phyloP scores from a whole-genome alignment of 2,113 vertebrate genomes.

The Trinectes maculatus region DNA sequence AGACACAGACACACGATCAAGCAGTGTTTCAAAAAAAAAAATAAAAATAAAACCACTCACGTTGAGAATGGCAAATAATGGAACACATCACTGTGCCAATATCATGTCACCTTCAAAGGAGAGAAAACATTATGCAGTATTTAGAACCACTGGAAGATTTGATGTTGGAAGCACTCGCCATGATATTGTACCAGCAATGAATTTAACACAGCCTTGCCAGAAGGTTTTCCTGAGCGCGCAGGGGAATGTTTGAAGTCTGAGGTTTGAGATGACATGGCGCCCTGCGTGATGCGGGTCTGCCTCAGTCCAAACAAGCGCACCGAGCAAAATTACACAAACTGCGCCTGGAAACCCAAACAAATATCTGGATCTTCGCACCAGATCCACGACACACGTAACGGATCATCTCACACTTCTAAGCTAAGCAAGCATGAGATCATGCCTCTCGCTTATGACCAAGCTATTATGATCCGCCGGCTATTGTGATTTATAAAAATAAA shows the following conservation, averaged over 20 bases:
- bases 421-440: constrained; percentile 16
- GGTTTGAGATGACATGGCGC: constrained; percentile 54
- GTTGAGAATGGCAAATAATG: not conserved
- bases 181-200: constrained; percentile 24
- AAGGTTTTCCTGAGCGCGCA: not conserved
- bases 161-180: not conserved
- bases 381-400: constrained; percentile 17
- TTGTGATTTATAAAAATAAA: constrained; percentile 56
- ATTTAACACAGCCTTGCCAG: constrained; percentile 23
- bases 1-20: constrained; percentile 26
- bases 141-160: not conserved
- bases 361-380: constrained; percentile 38
- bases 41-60: constrained; percentile 14
- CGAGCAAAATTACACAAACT: constrained; percentile 70
- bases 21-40: too few species aligned
- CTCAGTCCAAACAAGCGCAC: constrained; percentile 63
- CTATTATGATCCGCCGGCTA: constrained; percentile 1
- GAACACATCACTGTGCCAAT: not conserved
- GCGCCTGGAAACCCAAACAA: constrained; percentile 59
- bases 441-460: constrained; percentile 11
- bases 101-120: not conserved
- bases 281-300: constrained; percentile 17
- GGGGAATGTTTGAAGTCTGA: constrained; percentile 52
- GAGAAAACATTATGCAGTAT: not conserved
- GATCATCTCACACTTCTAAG: constrained; percentile 19